These are phyloP conservation scores for Lophotis ruficrista DNA, from an alignment of 2,113 vertebrate species.

Conservation along the genomic window DNA sequence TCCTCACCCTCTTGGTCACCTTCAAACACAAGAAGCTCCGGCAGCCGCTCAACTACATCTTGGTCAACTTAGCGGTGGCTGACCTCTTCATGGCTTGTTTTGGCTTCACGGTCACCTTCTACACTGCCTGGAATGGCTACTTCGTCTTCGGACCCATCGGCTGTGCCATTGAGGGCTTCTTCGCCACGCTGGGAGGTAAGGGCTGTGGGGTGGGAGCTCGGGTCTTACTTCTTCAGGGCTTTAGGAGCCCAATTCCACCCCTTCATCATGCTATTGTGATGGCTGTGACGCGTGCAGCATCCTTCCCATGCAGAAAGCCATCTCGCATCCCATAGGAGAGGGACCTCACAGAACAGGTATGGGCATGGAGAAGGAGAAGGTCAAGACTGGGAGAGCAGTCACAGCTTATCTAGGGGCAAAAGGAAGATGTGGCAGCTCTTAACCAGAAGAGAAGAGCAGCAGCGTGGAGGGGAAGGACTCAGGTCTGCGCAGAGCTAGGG, in stretches of 20 bases:
- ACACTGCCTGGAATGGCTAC: constrained; percentile 70
- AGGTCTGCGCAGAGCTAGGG: not conserved
- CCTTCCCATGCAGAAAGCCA: accelerated
- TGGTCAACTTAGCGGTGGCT: constrained; percentile 80
- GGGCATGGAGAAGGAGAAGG: not conserved
- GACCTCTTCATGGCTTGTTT: constrained; percentile 78
- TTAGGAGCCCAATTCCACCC: not conserved
- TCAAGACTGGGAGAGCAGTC: not conserved
- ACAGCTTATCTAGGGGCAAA: not conserved
- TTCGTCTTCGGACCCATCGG: constrained; percentile 65
- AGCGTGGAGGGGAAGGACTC: not conserved
- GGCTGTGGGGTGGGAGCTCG: not conserved
- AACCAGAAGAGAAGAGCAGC: not conserved
- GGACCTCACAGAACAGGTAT: accelerated
- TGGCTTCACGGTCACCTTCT: constrained; percentile 77
- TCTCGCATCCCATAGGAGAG: not conserved
- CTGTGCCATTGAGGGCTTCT: constrained; percentile 79
- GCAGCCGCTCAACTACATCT: constrained; percentile 83
- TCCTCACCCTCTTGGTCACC: constrained; percentile 80
- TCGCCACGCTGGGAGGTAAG: constrained; percentile 81
- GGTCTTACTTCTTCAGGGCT: not conserved
- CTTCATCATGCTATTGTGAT: accelerated
- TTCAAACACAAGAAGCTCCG: constrained; percentile 84
- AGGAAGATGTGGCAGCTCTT: not conserved
- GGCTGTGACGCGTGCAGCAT: accelerated